phyloP scores from a whole-genome alignment of 2,888 invertebrate species.

The Dicyrtomina minuta region DNA sequence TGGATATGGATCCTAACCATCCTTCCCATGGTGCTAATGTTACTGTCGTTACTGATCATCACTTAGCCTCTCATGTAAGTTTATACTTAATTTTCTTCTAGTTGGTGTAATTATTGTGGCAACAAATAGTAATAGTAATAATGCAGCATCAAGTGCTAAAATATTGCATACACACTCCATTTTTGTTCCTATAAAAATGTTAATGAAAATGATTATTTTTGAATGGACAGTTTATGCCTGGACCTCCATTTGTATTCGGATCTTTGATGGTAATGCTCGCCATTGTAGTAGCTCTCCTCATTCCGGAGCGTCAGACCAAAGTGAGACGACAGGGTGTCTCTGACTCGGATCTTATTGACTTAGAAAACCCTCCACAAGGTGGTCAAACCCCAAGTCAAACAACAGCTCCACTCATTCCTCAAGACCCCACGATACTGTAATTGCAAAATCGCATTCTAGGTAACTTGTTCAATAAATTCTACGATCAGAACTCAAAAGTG shows the following conservation, averaged over 20 bases:
- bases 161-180: too few species aligned
- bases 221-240: constrained; percentile 74
- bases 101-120: neutral
- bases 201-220: neutral
- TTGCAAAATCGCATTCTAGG: constrained; percentile 7
- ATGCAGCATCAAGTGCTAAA: constrained; percentile 1
- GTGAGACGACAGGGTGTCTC: constrained; percentile 48
- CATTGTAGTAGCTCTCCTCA: constrained; percentile 84
- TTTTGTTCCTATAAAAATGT: too few species aligned
- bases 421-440: constrained; percentile 50
- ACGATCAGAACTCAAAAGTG: neutral
- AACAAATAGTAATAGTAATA: neutral
- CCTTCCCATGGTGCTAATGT: constrained; percentile 28
- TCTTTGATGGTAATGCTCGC: constrained; percentile 95
- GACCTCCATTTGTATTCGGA: constrained; percentile 98
- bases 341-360: constrained; percentile 51
- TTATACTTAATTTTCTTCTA: neutral
- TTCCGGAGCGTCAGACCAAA: constrained; percentile 66
- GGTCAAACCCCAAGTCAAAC: constrained; percentile 50
- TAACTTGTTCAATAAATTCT: too few species aligned
- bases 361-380: constrained; percentile 48
- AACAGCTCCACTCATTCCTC: constrained; percentile 53
- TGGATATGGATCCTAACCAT: constrained; percentile 2
- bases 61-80: constrained; percentile 35
- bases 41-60: constrained; percentile 28